Evolutionary conservation across 1,140 invertebrate species (phyloP), one percentile per base, ranked within the genome.

Genomic region (Microplitis mediator): DNA sequence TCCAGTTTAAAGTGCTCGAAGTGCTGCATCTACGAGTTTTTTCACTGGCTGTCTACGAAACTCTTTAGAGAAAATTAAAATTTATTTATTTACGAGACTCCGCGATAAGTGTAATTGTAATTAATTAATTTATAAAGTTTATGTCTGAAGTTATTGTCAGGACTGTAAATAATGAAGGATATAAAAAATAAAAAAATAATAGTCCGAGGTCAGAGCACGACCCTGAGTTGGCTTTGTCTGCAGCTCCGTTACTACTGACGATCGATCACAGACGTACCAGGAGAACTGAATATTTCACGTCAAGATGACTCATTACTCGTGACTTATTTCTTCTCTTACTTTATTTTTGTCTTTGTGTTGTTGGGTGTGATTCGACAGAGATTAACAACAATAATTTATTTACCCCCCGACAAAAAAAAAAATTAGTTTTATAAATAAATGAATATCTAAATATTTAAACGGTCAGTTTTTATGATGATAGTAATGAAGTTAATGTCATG

Each of bases 271-370:
- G 56, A 58, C 56, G 23, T 58, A 58, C 56, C 56, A 6, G 16
- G 56, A 58, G 14, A 58, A 58, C 16, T 58, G 16, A 58, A 58
- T 58, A 58, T 58, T 58, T 58, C 56, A 58, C 56, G 56, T 58
- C 56, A 23, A 31, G 56, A 58, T 58, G 56, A 58, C 56, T 58
- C 56, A 58, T 58, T 58, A 58, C 56, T 58, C 56, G 56, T 58
- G 56, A 58, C 56, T 58, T 58, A 58, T 58, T 58, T 58, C 3
- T 58, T 58, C 16, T 14, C 16, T 23, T 58, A 16, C 23, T 58
- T 58, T 58, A 23, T 23, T 58, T 54, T 54, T 11, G 5, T 54
- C n/a, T 23, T 13, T 54, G 4, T 58, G 14, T 32, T 31, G 8
- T 31, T 45, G 8, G 39, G 39, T 45, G 39, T 45, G 39, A 58